These are phyloP conservation scores for Homalodisca vitripennis DNA, from an alignment of 1,140 invertebrate species.

Conservation along the genomic window DNA sequence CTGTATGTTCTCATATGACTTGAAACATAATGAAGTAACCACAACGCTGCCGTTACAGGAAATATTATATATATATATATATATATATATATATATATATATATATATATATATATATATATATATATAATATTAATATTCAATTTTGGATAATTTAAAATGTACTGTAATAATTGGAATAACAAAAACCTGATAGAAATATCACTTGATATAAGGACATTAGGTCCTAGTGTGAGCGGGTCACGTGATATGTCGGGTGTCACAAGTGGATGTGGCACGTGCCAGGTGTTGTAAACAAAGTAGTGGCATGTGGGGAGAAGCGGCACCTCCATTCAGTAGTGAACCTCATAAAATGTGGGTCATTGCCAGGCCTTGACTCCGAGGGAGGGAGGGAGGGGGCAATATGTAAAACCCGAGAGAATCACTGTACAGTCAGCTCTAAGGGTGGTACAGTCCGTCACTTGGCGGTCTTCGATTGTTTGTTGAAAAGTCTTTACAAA, in stretches of 20 bases:
- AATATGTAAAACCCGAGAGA: conserved; percentile 30
- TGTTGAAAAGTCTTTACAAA: not conserved
- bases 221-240: too few relatives aligned
- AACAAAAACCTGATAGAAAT: too few relatives aligned
- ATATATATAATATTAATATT: too few relatives aligned
- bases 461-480: not conserved
- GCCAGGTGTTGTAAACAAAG: conserved; percentile 14
- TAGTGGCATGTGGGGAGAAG: conserved; percentile 6
- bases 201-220: too few relatives aligned
- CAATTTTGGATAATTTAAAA: too few relatives aligned
- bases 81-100: too few relatives aligned
- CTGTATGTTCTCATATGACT: too few relatives aligned
- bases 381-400: conserved; percentile 1
- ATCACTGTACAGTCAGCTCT: conserved; percentile 19
- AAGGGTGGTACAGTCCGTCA: conserved; percentile 9
- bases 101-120: too few relatives aligned
- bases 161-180: too few relatives aligned
- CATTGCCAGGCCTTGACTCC: conserved; percentile 18
- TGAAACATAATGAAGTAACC: too few relatives aligned
- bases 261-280: conserved; percentile 6
- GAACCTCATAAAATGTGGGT: conserved; percentile 32
- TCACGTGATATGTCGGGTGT: not conserved
- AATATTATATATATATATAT: too few relatives aligned
- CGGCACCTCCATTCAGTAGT: conserved; percentile 25
- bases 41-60: too few relatives aligned